phyloP scores from a whole-genome alignment of 2,888 invertebrate species.

The Trichopoda pennipes region DNA sequence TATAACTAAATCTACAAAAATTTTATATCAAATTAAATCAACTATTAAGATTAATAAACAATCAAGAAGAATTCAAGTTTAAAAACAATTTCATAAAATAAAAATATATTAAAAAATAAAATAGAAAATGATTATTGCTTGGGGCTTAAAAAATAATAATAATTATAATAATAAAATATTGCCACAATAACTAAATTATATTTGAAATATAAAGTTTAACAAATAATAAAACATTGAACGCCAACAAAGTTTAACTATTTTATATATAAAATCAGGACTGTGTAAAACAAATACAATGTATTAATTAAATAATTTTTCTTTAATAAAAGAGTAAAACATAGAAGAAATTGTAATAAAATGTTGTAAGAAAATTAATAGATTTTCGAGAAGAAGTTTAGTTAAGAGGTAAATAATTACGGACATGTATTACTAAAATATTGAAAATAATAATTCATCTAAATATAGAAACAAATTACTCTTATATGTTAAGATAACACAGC shows the following conservation, averaged over 20 bases:
- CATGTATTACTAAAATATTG: conserved; percentile 14
- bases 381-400: conserved; percentile 17
- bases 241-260: conserved; percentile 65
- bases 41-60: conserved; percentile 27
- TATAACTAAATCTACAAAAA: conserved; percentile 51
- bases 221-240: conserved; percentile 63
- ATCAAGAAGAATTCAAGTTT: conserved; percentile 17
- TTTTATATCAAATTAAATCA: conserved; percentile 20
- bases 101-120: background rate
- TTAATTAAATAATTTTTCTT: too few relatives aligned
- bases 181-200: background rate
- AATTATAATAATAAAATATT: background rate
- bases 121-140: conserved; percentile 56
- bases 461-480: conserved; percentile 2
- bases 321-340: background rate
- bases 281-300: too few relatives aligned
- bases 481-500: conserved; percentile 11
- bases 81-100: background rate
- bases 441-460: conserved; percentile 22
- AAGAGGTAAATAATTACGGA: background rate
- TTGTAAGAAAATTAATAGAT: conserved; percentile 9
- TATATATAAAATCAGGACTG: background rate
- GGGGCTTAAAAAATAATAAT: conserved; percentile 49
- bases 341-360: background rate
- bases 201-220: conserved; percentile 3